phyloP scores from a whole-genome alignment of 1,140 invertebrate genomes.

The Alviniconcha marisindica region DNA sequence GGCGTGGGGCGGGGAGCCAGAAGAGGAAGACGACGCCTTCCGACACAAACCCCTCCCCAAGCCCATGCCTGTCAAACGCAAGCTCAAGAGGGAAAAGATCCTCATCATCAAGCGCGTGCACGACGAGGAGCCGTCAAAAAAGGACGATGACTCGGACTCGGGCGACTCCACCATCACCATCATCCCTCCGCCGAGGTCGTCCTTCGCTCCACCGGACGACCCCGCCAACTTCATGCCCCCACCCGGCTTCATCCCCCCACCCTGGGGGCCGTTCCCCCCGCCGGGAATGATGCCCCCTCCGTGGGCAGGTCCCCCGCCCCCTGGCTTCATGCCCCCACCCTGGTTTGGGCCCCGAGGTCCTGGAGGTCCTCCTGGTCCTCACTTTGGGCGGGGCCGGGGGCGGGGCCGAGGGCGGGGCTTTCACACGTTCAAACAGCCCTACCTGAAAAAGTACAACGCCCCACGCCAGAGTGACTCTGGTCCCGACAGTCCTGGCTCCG shows the following conservation, averaged over 20 bases:
- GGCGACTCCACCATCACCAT: slow-evolving; percentile 32
- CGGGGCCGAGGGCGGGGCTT: background rate
- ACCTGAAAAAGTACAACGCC: slow-evolving; percentile 20
- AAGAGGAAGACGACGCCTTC: background rate
- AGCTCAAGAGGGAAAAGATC: slow-evolving; percentile 15
- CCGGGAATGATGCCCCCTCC: slow-evolving; percentile 18
- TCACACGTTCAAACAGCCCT: slow-evolving; percentile 22
- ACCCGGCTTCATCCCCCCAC: background rate
- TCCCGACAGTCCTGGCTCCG: background rate
- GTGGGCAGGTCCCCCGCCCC: slow-evolving; percentile 12
- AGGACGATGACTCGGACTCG: slow-evolving; percentile 14
- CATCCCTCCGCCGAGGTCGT: slow-evolving; percentile 30
- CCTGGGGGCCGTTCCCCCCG: background rate
- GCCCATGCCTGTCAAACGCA: background rate
- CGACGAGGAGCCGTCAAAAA: background rate
- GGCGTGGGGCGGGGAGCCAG: slow-evolving; percentile 26
- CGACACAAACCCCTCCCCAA: background rate
- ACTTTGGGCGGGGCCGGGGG: background rate
- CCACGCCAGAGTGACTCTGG: background rate
- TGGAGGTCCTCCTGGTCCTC: background rate
- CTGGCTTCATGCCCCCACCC: slow-evolving; percentile 11
- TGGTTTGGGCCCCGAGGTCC: background rate
- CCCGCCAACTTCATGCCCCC: slow-evolving; percentile 25
- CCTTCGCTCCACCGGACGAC: slow-evolving; percentile 37
- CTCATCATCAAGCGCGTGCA: slow-evolving; percentile 30